A percentile compares a stretch with the other conserved stretches of the same genome.
Evolutionary conservation across 2,113 vertebrate species (phyloP).

Genomic region (Astur gentilis): DNA sequence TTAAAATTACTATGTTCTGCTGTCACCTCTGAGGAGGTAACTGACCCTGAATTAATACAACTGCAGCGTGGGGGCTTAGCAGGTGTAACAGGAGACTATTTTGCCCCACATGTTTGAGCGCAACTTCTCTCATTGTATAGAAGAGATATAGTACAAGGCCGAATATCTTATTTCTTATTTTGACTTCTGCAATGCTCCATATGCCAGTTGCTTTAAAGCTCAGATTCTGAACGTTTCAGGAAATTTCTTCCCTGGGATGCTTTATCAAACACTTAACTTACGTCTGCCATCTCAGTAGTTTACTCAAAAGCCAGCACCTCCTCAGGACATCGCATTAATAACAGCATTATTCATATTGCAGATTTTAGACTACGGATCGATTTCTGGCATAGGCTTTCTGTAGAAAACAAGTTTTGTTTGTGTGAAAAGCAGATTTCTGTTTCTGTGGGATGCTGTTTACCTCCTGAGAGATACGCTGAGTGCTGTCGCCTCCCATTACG

Average conservation of each 20-base stretch:
- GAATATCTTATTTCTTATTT: background rate
- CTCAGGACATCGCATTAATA: background rate
- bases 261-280: background rate
- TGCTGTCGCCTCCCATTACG: background rate
- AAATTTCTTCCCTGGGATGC: background rate
- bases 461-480: background rate
- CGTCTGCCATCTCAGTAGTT: background rate
- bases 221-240: background rate
- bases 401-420: background rate
- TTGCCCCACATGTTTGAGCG: slow-evolving; percentile 1
- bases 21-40: background rate
- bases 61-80: background rate
- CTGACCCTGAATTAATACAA: slow-evolving; percentile 1
- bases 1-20: slow-evolving; percentile 21
- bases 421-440: background rate
- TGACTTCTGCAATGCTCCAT: background rate
- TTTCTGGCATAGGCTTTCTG: background rate
- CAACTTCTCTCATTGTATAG: slow-evolving; percentile 36
- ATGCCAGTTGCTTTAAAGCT: slow-evolving; percentile 26
- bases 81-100: background rate
- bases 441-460: background rate
- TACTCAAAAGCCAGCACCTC: background rate
- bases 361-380: background rate
- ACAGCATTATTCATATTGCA: background rate
- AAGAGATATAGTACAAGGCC: background rate